phyloP scores from a whole-genome alignment of 2,797 vertebrate species.

The Amblyopsis hoosieri region DNA sequence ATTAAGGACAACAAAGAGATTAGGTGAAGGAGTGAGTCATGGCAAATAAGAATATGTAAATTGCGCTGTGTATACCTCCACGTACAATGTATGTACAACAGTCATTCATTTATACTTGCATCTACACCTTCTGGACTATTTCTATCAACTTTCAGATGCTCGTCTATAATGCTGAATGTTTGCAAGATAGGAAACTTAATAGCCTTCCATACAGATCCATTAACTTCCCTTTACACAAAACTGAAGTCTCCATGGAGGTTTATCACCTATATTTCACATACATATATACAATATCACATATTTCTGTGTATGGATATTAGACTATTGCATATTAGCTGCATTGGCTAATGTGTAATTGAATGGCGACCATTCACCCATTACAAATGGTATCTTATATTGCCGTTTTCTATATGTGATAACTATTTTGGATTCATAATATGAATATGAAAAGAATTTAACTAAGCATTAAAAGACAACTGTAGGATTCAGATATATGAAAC shows the following conservation, averaged over 20 bases:
- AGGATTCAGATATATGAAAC: too few relatives aligned
- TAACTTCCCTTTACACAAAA: conserved; percentile 61
- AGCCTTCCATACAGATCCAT: conserved; percentile 63
- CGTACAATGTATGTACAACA: conserved; percentile 33
- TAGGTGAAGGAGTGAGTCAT: conserved; percentile 17
- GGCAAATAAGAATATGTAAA: too few relatives aligned
- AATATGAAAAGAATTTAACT: too few relatives aligned
- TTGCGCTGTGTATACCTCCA: too few relatives aligned
- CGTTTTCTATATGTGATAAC: too few relatives aligned
- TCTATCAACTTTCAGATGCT: conserved; percentile 73
- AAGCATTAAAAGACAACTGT: too few relatives aligned
- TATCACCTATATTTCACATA: too few relatives aligned
- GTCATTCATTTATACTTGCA: conserved; percentile 68
- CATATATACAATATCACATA: too few relatives aligned
- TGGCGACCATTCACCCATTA: too few relatives aligned
- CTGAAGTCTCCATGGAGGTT: conserved; percentile 1
- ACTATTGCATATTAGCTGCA: conserved; percentile 39
- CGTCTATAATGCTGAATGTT: conserved; percentile 70
- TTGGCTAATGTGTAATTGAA: too few relatives aligned
- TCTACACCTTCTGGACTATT: conserved; percentile 65
- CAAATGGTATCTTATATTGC: too few relatives aligned
- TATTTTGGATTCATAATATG: too few relatives aligned
- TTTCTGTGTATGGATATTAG: conserved; percentile 56
- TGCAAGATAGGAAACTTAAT: conserved; percentile 24
- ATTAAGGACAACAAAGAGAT: conserved; percentile 27